phyloP scores from a whole-genome alignment of 64 coral and sea anemone species.

The Montipora cactus region DNA sequence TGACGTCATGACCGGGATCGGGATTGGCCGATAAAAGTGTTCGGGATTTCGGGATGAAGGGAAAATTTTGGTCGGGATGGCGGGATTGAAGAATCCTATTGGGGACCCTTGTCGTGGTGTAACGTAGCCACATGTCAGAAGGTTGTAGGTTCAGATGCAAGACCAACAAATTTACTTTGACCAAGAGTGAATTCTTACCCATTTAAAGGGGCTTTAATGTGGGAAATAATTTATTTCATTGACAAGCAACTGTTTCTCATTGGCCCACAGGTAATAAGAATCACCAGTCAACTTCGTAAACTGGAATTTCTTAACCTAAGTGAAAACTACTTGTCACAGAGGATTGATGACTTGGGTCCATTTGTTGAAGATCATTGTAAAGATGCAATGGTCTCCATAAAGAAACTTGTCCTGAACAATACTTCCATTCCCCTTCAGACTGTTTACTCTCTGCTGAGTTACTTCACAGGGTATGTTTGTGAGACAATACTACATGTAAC shows the following conservation, averaged over 20 bases:
- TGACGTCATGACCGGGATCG: too few relatives aligned
- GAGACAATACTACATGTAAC: neutral
- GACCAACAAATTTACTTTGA: too few relatives aligned
- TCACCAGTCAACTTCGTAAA: constrained; percentile 67
- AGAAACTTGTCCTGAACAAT: constrained; percentile 84
- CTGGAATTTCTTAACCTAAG: constrained; percentile 83
- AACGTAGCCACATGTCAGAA: too few relatives aligned
- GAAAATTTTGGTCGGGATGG: too few relatives aligned
- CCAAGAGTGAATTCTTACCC: too few relatives aligned
- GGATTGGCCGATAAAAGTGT: too few relatives aligned
- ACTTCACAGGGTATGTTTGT: constrained; percentile 64
- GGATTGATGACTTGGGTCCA: constrained; percentile 23
- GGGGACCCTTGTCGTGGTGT: too few relatives aligned
- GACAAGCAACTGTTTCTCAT: neutral
- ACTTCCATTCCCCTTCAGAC: constrained; percentile 77
- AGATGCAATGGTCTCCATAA: constrained; percentile 39
- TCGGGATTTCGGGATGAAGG: too few relatives aligned
- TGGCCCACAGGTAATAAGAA: constrained; percentile 62
- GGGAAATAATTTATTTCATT: too few relatives aligned
- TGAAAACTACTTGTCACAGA: constrained; percentile 66
- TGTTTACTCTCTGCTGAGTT: constrained; percentile 73
- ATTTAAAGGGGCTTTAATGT: too few relatives aligned
- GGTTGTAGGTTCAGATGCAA: too few relatives aligned
- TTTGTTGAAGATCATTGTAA: constrained; percentile 24
- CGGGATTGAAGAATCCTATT: too few relatives aligned